Conservation (phyloP, 2,113 vertebrate genomes). For the Neopipo cinnamomea region DNA sequence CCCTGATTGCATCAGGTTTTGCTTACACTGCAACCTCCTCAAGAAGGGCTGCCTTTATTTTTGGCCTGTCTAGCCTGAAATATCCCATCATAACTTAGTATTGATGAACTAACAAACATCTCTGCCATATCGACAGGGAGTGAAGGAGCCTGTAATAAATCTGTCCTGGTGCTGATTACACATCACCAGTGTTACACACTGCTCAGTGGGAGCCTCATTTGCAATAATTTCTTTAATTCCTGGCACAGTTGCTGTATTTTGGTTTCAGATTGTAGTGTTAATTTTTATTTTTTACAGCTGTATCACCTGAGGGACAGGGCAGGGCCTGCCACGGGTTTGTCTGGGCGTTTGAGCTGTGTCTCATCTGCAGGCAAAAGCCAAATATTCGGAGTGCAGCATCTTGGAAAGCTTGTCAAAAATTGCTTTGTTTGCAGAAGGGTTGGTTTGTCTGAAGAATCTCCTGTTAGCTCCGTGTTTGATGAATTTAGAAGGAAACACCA, state of each 20-base stretch:
- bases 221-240: not conserved
- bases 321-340: not conserved
- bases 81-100: not conserved
- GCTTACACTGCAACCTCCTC: not conserved
- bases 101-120: not conserved
- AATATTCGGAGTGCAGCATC: not conserved
- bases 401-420: conserved; percentile 15
- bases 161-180: not conserved
- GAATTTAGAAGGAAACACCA: not conserved
- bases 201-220: not conserved
- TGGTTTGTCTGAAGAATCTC: not conserved
- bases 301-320: not conserved
- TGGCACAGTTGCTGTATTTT: not conserved
- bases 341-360: not conserved
- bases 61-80: not conserved
- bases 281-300: not conserved
- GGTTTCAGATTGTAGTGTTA: not conserved
- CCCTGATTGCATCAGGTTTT: not conserved
- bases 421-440: not conserved
- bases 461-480: not conserved
- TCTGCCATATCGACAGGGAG: not conserved
- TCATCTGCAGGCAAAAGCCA: not conserved
- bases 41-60: not conserved
- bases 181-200: not conserved
- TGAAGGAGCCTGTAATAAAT: not conserved